Conservation (phyloP, 2,888 invertebrate genomes). For the Strigamia transsilvanica region DNA sequence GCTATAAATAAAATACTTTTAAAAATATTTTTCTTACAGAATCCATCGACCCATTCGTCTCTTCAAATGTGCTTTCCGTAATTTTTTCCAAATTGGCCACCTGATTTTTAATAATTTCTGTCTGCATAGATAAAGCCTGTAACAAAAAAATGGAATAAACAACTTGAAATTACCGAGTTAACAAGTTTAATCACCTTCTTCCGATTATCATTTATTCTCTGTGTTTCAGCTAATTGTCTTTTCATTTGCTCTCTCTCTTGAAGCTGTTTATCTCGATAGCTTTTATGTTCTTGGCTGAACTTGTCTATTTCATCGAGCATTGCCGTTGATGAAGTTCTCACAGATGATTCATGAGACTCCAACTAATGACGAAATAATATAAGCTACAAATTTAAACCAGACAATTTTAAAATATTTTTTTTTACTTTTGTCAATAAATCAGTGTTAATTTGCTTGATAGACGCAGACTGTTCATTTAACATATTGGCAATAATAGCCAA, state of each 20-base stretch:
- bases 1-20: not conserved
- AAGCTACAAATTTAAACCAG: not conserved
- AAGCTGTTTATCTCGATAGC: not conserved
- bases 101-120: not conserved
- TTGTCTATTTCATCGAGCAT: not conserved
- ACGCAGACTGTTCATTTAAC: not conserved
- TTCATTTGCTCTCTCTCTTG: slow-evolving; percentile 8
- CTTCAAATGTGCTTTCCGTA: not conserved
- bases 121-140: not conserved
- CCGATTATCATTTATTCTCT: not conserved
- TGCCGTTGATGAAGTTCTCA: not conserved
- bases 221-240: not conserved
- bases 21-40: not conserved
- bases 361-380: not conserved
- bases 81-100: not conserved
- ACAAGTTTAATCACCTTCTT: not conserved
- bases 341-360: slow-evolving; percentile 21
- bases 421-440: slow-evolving; percentile 1
- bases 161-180: not conserved
- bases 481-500: not conserved
- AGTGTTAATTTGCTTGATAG: not conserved
- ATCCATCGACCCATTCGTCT: not conserved
- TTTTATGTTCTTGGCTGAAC: not conserved
- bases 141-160: not conserved
- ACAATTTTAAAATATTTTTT: not conserved